Base-by-base conservation (phyloP, 2,797 vertebrate species). In the Helarctos malayanus region DNA sequence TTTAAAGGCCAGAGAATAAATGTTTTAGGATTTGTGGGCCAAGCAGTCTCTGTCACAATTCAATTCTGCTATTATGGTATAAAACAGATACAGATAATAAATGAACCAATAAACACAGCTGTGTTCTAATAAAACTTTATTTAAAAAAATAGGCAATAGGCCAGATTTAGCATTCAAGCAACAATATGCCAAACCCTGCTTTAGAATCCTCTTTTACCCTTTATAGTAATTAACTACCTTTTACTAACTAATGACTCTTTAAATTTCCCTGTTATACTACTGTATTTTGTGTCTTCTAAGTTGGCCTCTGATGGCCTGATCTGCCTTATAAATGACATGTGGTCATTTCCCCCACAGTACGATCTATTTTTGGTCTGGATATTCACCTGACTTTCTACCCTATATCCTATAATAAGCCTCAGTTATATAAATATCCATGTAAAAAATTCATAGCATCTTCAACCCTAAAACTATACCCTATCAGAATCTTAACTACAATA, bases 301-400 rank as follows among this genome's bases (percentile, higher is more conserved):
- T 54, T 87, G 47, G 59, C 41, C n/a, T 41, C 32, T 61, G 4
- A 79, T 45, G 29, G 7, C 75, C 52, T 41, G 52, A 61, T n/a
- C 76, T 75, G 76, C 19, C 38, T 90, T 76, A n/a, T 45, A 76
- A 84, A 21, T 89, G 29, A 59, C 14, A 68, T 25, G 38, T 61
- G 6, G 54, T 73, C 68, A 78, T 35, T 73, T 81, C 27, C 35
- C 45, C 52, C 16, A 93, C 7, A 15, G 1, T 29, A 63, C n/a
- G 19, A 56, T 32, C n/a, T 35, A 95, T 71, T 96, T 88, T 89
- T 71, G 63, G 75, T 96, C 38, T 89, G 54, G 38, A 61, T 76
- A 91, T 79, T 94, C 68, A 83, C 32, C 54, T 69, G 14, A 91
- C n/a, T 94, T 89, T 90, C 79, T 84, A 95, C 45, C 25, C 41